phyloP scores from a whole-genome alignment of 2,888 invertebrate genomes.

The Galeruca laticollis region DNA sequence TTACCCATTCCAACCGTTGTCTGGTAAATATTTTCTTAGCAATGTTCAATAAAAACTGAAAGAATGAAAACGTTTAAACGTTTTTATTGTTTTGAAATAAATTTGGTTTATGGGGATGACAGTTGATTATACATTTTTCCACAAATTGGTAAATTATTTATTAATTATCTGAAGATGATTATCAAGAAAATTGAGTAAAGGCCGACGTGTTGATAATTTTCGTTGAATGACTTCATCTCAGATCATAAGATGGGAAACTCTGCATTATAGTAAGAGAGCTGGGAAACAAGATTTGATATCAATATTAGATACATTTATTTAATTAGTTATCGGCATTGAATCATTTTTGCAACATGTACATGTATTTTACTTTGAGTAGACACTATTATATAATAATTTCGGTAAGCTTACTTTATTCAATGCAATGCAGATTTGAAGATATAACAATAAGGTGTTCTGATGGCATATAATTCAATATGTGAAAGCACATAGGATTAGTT shows the following conservation, averaged over 20 bases:
- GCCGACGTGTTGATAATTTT: slow-evolving; percentile 42
- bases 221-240: slow-evolving; percentile 34
- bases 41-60: too few species aligned
- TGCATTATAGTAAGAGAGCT: slow-evolving; percentile 41
- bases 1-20: too few species aligned
- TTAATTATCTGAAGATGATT: slow-evolving; percentile 48
- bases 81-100: background rate
- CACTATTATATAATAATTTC: too few species aligned
- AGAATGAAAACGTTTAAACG: background rate
- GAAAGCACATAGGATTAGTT: too few species aligned
- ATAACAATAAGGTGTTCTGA: too few species aligned
- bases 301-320: background rate
- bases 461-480: too few species aligned
- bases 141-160: slow-evolving; percentile 37
- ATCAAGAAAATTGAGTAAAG: slow-evolving; percentile 41
- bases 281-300: slow-evolving; percentile 12
- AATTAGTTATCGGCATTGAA: too few species aligned
- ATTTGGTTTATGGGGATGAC: background rate
- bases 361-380: too few species aligned
- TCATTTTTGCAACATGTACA: too few species aligned
- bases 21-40: too few species aligned
- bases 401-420: too few species aligned
- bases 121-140: slow-evolving; percentile 8
- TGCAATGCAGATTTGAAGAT: too few species aligned
- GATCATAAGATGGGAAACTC: slow-evolving; percentile 35